Evolutionary conservation across 2,113 vertebrate genomes (phyloP).

Genomic region (Bubo bubo): DNA sequence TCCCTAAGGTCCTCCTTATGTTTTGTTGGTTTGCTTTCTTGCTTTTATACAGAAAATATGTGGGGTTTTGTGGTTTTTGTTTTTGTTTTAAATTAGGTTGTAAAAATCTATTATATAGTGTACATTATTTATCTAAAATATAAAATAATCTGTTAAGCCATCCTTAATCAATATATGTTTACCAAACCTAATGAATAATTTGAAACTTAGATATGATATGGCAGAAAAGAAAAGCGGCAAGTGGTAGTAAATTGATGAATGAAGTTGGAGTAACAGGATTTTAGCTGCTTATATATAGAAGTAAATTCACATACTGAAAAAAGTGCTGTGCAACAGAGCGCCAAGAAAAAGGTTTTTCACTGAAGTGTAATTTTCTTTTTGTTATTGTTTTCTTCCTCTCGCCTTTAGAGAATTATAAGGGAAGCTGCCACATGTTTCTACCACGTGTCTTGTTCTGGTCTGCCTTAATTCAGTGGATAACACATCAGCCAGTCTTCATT

Average conservation of each 20-base stretch:
- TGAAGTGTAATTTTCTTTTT: background rate
- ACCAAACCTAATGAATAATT: background rate
- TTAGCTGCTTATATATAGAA: background rate
- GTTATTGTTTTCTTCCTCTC: background rate
- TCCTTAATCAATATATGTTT: background rate
- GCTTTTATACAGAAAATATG: background rate
- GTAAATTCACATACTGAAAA: background rate
- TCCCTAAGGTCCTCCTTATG: background rate
- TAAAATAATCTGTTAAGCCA: background rate
- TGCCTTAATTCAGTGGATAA: background rate
- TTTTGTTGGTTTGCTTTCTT: background rate
- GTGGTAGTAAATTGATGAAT: background rate
- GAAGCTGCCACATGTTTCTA: background rate
- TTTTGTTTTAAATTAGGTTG: background rate
- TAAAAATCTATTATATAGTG: background rate
- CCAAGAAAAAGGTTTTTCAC: background rate
- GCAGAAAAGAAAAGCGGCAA: background rate
- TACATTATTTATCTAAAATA: background rate
- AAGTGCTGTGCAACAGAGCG: background rate
- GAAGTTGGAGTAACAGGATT: background rate
- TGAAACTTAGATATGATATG: background rate
- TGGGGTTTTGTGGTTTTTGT: background rate
- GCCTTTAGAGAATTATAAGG: background rate
- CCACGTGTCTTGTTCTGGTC: background rate
- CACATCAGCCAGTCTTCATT: background rate